Evolutionary conservation across 2,113 vertebrate species (phyloP), one percentile per base, ranked within the genome.

Genomic region (Parotia lawesii): DNA sequence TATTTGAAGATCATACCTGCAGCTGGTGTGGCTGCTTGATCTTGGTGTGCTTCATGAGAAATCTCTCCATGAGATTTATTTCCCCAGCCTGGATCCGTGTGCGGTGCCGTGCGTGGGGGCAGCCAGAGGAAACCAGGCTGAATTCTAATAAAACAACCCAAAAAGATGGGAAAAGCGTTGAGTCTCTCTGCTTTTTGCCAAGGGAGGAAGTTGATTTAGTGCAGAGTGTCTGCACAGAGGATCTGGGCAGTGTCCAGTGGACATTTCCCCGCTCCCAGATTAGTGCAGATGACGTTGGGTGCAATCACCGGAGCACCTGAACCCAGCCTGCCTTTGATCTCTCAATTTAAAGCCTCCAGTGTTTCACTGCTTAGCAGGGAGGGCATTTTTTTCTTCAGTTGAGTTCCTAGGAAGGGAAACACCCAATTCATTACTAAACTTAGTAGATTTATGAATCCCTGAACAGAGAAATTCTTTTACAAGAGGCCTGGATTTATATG

Each of bases 381-480:
- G 75, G 29, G 70, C 80, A 62, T 77, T 94, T 95, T 85, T 89
- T 61, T 22, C 82, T 80, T 96, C 85, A 87, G 0, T 48, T 79
- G 91, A 95, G 76, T 91, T 95, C 91, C 85, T 77, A 80, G 84
- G 88, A 78, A 94, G 93, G 83, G 89, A 92, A 94, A 95, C 87
- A 80, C 93, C 90, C 92, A 89, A 89, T 94, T 91, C 81, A 90
- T 95, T 95, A 93, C 94, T 81, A 38, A 95, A 94, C 89, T 90
- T 95, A 82, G 74, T 91, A 85, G 93, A 96, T 96, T 96, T 96
- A 94, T 96, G 95, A 94, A 95, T 95, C 88, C 95, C 92, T 31
- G 60, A 96, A 87, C 95, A 95, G 91, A 93, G 91, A 90, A 96
- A 93, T 91, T 97, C 91, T 91, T 97, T 90, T 96, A 94, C 91